Evolutionary conservation across 2,888 invertebrate species (phyloP), one percentile per base, ranked within the genome.

Genomic region (Scotopteryx bipunctaria): DNA sequence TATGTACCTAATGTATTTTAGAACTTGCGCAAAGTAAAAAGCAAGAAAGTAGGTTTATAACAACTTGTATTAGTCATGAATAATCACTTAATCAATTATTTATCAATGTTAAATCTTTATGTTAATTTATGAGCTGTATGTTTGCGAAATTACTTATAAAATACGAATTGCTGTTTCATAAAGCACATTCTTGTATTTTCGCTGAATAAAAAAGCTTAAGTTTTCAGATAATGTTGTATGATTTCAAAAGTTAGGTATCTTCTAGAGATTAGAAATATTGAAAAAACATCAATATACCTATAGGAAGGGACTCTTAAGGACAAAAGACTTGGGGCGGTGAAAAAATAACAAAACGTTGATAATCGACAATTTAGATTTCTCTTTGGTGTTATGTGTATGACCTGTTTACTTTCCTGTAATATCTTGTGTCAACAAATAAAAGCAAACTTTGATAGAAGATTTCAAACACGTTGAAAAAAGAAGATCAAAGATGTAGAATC

Each of bases 401-500:
- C 23, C 19, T 50, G 17, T 38, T 43, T 50, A 17, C 17, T 11
- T 16, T 45, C 29, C 13, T 37, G 9, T 50, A 17, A 13, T 11
- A 21, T 45, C 29, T 16, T 37, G 9, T 40, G 46, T 43, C 44
- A 48, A 37, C 9, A 31, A 50, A 32, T 31, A 57, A 55, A 55
- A 57, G 38, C 32, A 44, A 41, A 44, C 6, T 5, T 33, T 59
- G 57, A 57, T 68, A 77, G 71, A 76, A 71, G 57, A 68, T 47
- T 57, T 52, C 19, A 51, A 64, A 63, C 52, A 52, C 60, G 70
- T 82, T 80, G 72, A 85, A 86, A 85, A 81, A 73, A 81, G 85
- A 86, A 86, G 73, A 78, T 78, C 76, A 73, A 72, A 73, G 63
- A 76, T 77, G 76, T 70, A 72, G 81, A 82, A 73, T 74, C 64